A percentile compares a stretch with the other conserved stretches of the same genome.
These are phyloP conservation scores for Torymus aiolomorphi DNA, from an alignment of 2,888 invertebrate genomes.

Conservation along the genomic window DNA sequence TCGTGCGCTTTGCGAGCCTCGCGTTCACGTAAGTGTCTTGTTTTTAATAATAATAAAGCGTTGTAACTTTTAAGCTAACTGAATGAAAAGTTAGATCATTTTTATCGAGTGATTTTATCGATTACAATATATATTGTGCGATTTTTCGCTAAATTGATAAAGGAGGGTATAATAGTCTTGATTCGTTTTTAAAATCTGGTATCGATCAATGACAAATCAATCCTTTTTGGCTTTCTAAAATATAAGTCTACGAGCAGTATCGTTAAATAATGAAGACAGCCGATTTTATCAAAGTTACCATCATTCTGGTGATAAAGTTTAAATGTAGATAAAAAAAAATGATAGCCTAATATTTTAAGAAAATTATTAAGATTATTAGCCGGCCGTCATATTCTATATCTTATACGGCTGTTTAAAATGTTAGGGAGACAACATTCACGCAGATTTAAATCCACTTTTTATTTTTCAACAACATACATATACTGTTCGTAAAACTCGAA, in stretches of 20 bases:
- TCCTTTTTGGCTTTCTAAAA: no score
- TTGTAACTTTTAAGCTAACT: conserved; percentile 35
- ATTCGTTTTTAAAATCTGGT: neutral
- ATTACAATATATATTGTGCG: conserved; percentile 1
- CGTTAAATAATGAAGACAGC: neutral
- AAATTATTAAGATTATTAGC: no score
- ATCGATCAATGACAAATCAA: neutral
- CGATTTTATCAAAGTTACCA: neutral
- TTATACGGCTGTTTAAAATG: no score
- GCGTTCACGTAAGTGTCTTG: conserved; percentile 50
- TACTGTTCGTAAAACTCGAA: no score
- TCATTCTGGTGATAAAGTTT: neutral
- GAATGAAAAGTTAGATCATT: conserved; percentile 18
- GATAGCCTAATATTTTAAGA: neutral
- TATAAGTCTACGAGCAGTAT: no score
- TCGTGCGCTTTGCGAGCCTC: conserved; percentile 35
- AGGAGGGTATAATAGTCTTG: neutral
- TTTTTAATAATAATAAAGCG: conserved; percentile 24
- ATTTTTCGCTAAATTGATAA: no score
- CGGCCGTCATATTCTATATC: no score
- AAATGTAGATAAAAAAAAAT: conserved; percentile 1
- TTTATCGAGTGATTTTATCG: conserved; percentile 18
- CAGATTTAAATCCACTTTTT: no score
- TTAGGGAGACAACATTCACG: no score
- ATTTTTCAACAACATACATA: no score